Base-by-base conservation (phyloP, 1,140 invertebrate genomes). In the Conopomorpha cramerella region DNA sequence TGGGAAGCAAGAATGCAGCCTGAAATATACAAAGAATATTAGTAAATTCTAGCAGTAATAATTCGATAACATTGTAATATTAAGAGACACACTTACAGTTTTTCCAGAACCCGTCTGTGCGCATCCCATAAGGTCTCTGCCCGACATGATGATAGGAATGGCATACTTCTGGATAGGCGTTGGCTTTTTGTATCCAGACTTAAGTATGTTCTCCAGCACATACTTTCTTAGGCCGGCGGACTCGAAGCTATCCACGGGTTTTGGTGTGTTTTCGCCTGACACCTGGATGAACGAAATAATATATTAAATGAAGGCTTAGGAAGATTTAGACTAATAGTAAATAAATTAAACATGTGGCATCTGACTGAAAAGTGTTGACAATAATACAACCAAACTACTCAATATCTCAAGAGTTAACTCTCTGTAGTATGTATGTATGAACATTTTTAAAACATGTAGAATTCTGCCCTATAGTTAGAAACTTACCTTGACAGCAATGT, bases 91-190 rank as follows among this genome's bases (percentile, higher is more conserved):
- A 46, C 43, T 60, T 46, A 67, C 72, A 8, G 94, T 97, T 83
- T 99, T 99, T 19, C 96, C 96, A 0, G 94, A 97, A 0, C 96
- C 96, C 25, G 96, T 99, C 73, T 99, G 95, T 0, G 96, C 96
- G 67, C 96, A 98, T 0, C 88, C 95, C 95, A 99, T 98, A 6
- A 99, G 50, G 79, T 99, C 96, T 30, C 92, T 67, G 3, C 87
- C 86, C 0, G 39, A 72, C 55, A 86, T 65, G 25, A 98, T 87
- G 10, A 92, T 88, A 0, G 96, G 94, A 30, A 98, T 87, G 0
- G 92, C 86, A 45, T 90, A 79, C 53, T 96, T 95, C 58, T 99
- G 96, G 25, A 99, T 89, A 0, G 96, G 95, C 0, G 96, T 98
- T 0, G 95, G 94, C 48, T 86, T 89, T 1, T 49, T 83, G 58